Evolutionary conservation across 1,140 invertebrate species (phyloP).

Genomic region (Tetragnatha versicolor): DNA sequence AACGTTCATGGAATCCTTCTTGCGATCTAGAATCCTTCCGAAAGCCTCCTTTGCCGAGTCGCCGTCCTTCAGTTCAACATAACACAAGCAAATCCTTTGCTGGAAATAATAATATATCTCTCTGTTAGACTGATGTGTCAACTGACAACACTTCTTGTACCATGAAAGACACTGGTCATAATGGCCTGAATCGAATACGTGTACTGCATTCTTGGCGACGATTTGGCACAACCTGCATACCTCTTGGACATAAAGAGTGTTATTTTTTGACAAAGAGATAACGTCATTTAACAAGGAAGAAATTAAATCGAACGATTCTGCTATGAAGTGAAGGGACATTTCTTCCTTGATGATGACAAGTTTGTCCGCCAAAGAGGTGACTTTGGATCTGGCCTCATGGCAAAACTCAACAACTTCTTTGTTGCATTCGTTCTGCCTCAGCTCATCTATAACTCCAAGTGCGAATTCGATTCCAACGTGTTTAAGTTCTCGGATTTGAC

Average conservation of each 20-base stretch:
- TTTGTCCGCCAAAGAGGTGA: background rate
- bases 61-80: slow-evolving; percentile 1
- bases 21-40: background rate
- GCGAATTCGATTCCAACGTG: background rate
- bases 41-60: background rate
- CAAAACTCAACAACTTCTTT: background rate
- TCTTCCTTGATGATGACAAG: background rate
- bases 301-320: background rate
- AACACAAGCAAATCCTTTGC: slow-evolving; percentile 14
- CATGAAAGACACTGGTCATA: slow-evolving; percentile 2
- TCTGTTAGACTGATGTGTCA: background rate
- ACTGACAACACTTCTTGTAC: background rate
- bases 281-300: background rate
- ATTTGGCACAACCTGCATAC: background rate
- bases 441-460: background rate
- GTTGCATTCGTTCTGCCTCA: background rate
- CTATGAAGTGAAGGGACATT: background rate
- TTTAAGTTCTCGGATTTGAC: background rate
- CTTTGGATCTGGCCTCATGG: background rate
- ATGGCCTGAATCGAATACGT: background rate
- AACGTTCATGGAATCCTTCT: background rate
- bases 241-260: too few species aligned
- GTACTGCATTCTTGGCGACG: background rate
- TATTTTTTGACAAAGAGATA: background rate
- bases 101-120: background rate